Evolutionary conservation across 2,113 vertebrate species (phyloP).

Genomic region (Ctenodactylus gundi): DNA sequence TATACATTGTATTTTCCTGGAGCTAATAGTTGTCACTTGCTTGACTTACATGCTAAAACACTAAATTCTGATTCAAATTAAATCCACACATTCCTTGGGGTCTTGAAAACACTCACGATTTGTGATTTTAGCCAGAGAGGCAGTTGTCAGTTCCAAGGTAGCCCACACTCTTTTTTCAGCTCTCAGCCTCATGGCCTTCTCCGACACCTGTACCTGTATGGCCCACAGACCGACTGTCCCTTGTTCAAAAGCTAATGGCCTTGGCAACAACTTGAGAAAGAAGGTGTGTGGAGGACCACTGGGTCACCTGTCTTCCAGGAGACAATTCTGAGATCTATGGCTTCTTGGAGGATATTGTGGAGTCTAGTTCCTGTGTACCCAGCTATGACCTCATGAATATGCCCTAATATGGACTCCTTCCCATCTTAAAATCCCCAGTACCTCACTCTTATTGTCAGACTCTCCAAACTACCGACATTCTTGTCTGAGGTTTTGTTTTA

Average conservation of each 20-base stretch:
- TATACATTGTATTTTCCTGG: background rate
- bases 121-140: background rate
- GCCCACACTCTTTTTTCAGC: background rate
- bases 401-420: background rate
- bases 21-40: background rate
- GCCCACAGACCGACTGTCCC: background rate
- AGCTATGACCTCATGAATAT: background rate
- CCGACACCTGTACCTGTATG: background rate
- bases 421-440: background rate
- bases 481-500: background rate
- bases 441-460: background rate
- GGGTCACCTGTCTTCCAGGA: background rate
- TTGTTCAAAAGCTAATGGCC: background rate
- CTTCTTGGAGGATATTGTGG: background rate
- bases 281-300: background rate
- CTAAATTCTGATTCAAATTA: background rate
- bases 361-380: background rate
- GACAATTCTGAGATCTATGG: background rate
- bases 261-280: background rate
- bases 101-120: background rate
- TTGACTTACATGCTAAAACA: background rate
- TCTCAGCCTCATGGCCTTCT: background rate
- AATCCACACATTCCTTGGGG: no score
- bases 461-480: background rate
- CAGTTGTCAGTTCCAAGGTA: background rate